Evolutionary conservation across 1,140 invertebrate genomes (phyloP).

Genomic region (Helicoverpa armigera): DNA sequence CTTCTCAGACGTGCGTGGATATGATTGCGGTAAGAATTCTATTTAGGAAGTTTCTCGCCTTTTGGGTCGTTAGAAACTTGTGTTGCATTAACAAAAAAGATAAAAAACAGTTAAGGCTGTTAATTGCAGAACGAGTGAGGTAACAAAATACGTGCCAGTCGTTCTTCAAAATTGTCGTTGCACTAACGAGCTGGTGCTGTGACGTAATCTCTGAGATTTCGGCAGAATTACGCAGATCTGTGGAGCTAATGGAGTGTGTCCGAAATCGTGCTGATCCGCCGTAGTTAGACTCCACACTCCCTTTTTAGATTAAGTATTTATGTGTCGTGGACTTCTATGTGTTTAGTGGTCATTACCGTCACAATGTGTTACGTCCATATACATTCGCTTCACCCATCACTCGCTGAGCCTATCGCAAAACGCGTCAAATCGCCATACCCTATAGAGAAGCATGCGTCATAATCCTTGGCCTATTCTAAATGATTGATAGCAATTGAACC

Average conservation of each 20-base stretch:
- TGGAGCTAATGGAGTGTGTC: slow-evolving; percentile 74
- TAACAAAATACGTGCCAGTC: slow-evolving; percentile 66
- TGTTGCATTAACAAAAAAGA: slow-evolving; percentile 51
- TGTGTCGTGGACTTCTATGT: slow-evolving; percentile 31
- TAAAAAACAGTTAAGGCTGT: slow-evolving; percentile 48
- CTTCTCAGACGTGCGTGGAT: slow-evolving; percentile 12
- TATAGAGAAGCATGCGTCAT: slow-evolving; percentile 29
- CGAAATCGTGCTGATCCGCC: slow-evolving; percentile 33
- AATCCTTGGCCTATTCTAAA: slow-evolving; percentile 42
- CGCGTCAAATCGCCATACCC: slow-evolving; percentile 10
- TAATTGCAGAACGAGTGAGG: slow-evolving; percentile 71
- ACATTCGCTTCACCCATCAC: neutral
- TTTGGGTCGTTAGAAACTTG: slow-evolving; percentile 45
- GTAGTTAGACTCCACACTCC: slow-evolving; percentile 21
- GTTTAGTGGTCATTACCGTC: slow-evolving; percentile 12
- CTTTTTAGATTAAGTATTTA: slow-evolving; percentile 19
- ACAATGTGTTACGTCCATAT: neutral
- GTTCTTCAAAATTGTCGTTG: slow-evolving; percentile 60
- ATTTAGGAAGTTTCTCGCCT: slow-evolving; percentile 33
- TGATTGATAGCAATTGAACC: slow-evolving; percentile 34
- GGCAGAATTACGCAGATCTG: slow-evolving; percentile 75
- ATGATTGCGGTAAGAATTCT: slow-evolving; percentile 3
- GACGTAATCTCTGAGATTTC: slow-evolving; percentile 74
- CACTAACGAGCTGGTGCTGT: slow-evolving; percentile 71
- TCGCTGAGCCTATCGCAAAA: slow-evolving; percentile 15